phyloP scores from a whole-genome alignment of 2,113 vertebrate species.

The Promerops cafer region DNA sequence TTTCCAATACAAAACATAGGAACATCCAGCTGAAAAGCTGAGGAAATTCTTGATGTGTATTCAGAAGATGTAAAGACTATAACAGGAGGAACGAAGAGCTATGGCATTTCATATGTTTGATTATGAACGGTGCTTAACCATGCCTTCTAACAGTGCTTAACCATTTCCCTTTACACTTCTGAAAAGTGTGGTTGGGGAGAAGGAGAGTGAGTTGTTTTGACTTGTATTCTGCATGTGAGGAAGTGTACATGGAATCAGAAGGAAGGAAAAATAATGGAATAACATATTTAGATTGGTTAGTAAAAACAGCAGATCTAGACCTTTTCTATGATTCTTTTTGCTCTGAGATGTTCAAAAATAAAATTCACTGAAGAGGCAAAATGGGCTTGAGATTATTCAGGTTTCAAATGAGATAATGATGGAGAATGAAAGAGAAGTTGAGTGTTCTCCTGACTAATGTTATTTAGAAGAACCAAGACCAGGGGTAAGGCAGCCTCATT shows the following conservation, averaged over 20 bases:
- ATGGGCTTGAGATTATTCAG: neutral
- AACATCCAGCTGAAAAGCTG: neutral
- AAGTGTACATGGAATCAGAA: neutral
- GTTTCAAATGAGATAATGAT: neutral
- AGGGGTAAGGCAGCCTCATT: neutral
- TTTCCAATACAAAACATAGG: neutral
- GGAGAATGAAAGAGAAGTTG: neutral
- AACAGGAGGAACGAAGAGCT: neutral
- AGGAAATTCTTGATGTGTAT: neutral
- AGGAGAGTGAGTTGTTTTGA: neutral
- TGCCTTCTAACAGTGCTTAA: neutral
- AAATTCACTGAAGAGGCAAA: neutral
- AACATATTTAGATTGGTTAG: neutral
- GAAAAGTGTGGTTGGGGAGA: neutral
- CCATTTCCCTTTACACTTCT: neutral
- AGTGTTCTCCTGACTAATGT: neutral
- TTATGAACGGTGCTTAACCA: neutral
- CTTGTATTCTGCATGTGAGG: neutral
- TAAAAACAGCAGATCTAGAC: neutral
- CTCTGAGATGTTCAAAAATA: neutral
- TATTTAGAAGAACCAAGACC: neutral
- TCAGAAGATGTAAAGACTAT: neutral
- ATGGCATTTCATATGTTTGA: neutral
- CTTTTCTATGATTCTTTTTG: neutral
- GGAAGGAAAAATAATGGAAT: neutral